Evolutionary conservation across 2,113 vertebrate genomes (phyloP).

Genomic region (Myodes glareolus): DNA sequence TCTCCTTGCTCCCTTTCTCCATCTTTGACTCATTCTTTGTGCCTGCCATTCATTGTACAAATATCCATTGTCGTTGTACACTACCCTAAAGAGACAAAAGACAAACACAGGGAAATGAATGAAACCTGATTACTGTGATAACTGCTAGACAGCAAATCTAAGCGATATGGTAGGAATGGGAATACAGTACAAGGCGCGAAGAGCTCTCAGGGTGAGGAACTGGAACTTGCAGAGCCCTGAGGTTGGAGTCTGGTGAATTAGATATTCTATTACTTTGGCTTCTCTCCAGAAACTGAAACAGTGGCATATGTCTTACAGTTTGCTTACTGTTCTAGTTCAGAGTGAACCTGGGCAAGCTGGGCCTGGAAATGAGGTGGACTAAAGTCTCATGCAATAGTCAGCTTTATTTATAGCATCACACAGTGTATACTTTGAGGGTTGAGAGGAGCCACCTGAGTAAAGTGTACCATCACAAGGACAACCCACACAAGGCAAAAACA

Average conservation of each 20-base stretch:
- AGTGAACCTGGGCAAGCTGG: background rate
- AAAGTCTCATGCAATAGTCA: background rate
- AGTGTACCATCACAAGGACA: background rate
- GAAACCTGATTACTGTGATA: conserved; percentile 30
- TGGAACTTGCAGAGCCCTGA: background rate
- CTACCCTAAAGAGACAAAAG: background rate
- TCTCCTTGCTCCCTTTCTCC: background rate
- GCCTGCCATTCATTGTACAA: conserved; percentile 23
- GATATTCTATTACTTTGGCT: background rate
- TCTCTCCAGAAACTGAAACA: background rate
- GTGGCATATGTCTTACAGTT: background rate
- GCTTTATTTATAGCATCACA: background rate
- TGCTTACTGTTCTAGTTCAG: background rate
- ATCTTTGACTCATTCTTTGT: conserved; percentile 33
- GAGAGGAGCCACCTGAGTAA: background rate
- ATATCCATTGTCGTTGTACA: background rate
- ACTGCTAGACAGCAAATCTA: background rate
- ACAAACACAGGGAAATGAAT: conserved; percentile 36
- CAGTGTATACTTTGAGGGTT: background rate
- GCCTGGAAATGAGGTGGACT: background rate
- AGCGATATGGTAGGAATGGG: background rate
- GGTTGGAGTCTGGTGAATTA: background rate
- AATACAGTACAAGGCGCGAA: background rate
- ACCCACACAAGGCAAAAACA: background rate
- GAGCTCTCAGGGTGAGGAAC: background rate